Conservation (phyloP, 2,888 invertebrate species). For the Sinelater perroti region DNA sequence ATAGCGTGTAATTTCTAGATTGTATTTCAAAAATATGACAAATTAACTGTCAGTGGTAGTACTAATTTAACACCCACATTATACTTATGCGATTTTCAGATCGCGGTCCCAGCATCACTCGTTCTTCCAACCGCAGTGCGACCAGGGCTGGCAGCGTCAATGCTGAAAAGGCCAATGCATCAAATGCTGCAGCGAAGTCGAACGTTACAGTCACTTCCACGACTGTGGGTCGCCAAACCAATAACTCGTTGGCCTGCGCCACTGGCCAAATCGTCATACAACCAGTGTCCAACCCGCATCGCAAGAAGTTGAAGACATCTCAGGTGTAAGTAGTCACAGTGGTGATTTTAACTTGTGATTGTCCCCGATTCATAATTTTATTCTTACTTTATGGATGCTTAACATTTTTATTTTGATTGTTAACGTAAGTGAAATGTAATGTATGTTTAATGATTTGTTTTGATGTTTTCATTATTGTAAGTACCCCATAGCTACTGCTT, state of each 20-base stretch:
- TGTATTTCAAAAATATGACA: neutral
- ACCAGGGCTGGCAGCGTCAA: slow-evolving; percentile 26
- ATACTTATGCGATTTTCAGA: slow-evolving; percentile 31
- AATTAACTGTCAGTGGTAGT: neutral
- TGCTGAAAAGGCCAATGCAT: slow-evolving; percentile 5
- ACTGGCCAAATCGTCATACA: slow-evolving; percentile 85
- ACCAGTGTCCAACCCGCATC: slow-evolving; percentile 55
- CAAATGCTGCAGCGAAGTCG: slow-evolving; percentile 10
- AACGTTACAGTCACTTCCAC: slow-evolving; percentile 29
- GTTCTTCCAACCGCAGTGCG: slow-evolving; percentile 27
- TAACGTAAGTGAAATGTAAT: too few species aligned
- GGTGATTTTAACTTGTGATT: too few species aligned
- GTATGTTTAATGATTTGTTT: neutral
- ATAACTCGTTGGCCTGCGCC: slow-evolving; percentile 84
- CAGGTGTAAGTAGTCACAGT: slow-evolving; percentile 68
- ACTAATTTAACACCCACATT: neutral
- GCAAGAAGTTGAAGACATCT: slow-evolving; percentile 72
- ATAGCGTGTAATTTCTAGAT: neutral
- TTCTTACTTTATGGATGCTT: neutral
- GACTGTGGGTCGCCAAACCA: slow-evolving; percentile 80
- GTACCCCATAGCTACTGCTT: too few species aligned
- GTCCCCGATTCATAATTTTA: neutral
- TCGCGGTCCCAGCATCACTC: slow-evolving; percentile 37
- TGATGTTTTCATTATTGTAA: neutral
- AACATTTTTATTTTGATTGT: too few species aligned